Evolutionary conservation across 2,888 invertebrate genomes (phyloP).

Genomic region (Nemurella pictetii): DNA sequence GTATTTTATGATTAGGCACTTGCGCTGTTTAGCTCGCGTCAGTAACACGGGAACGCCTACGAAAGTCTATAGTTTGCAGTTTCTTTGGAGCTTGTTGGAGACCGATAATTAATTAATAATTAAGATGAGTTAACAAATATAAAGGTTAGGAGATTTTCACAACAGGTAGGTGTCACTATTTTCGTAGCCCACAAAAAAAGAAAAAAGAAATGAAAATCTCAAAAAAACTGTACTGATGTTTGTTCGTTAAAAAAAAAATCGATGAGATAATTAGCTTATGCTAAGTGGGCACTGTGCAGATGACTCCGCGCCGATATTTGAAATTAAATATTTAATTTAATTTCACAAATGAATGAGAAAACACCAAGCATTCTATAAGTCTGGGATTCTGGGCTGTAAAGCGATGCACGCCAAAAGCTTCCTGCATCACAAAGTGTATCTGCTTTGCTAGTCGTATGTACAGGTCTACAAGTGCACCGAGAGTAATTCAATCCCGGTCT

Average conservation of each 20-base stretch:
- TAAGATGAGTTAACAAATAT: not conserved
- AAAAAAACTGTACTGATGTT: too few relatives aligned
- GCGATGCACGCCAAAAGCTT: too few relatives aligned
- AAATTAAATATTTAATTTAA: too few relatives aligned
- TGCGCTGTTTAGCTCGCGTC: not conserved
- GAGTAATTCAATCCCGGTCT: not conserved
- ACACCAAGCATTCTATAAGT: too few relatives aligned
- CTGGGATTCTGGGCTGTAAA: too few relatives aligned
- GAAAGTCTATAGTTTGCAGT: not conserved
- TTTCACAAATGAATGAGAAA: too few relatives aligned
- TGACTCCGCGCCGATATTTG: too few relatives aligned
- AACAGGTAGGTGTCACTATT: not conserved
- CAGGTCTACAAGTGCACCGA: not conserved
- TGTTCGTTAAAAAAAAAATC: too few relatives aligned
- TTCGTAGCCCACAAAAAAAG: not conserved
- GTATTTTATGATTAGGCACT: not conserved
- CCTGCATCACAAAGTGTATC: not conserved
- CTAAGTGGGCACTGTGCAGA: too few relatives aligned
- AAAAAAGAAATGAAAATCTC: not conserved
- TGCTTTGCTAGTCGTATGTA: not conserved
- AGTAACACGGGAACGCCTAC: not conserved
- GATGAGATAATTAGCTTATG: too few relatives aligned
- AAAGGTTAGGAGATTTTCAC: not conserved
- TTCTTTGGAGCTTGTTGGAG: not conserved
- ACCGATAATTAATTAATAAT: not conserved